phyloP scores from a whole-genome alignment of 2,113 vertebrate species.

The Todiramphus saurophagus region DNA sequence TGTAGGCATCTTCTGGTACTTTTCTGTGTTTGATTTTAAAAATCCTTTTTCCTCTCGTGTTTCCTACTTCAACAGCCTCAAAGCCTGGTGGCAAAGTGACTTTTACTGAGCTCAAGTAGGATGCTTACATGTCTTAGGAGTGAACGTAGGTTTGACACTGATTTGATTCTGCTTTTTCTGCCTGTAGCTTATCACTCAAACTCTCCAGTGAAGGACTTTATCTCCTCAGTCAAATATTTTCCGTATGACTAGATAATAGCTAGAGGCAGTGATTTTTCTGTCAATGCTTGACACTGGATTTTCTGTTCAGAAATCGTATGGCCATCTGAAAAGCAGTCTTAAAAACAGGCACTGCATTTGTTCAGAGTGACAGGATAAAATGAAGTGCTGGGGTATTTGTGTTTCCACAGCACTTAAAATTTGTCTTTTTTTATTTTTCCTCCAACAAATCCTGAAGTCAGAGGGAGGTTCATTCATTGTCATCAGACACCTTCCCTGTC shows the following conservation, averaged over 20 bases:
- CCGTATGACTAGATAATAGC: constrained; percentile 13
- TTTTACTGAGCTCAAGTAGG: not conserved
- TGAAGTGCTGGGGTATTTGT: not conserved
- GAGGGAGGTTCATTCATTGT: not conserved
- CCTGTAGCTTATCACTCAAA: constrained; percentile 42
- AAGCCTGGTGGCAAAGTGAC: constrained; percentile 23
- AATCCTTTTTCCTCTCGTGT: not conserved
- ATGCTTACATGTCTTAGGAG: not conserved
- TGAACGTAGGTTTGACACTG: constrained; percentile 14
- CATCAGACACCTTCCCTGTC: constrained; percentile 4
- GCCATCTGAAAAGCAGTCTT: not conserved
- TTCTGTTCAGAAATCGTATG: not conserved
- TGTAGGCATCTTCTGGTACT: not conserved
- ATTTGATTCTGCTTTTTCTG: constrained; percentile 19
- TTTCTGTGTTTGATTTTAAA: not conserved
- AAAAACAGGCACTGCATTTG: not conserved
- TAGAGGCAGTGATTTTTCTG: constrained; percentile 14
- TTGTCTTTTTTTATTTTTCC: not conserved
- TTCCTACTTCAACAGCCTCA: not conserved
- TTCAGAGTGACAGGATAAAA: not conserved
- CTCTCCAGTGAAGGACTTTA: constrained; percentile 9
- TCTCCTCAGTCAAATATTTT: constrained; percentile 31
- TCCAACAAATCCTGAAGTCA: not conserved
- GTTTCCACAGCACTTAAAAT: not conserved
- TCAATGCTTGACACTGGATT: not conserved